Evolutionary conservation across 2,888 invertebrate species (phyloP).

Genomic region (Rhagophthalmus giganteus): DNA sequence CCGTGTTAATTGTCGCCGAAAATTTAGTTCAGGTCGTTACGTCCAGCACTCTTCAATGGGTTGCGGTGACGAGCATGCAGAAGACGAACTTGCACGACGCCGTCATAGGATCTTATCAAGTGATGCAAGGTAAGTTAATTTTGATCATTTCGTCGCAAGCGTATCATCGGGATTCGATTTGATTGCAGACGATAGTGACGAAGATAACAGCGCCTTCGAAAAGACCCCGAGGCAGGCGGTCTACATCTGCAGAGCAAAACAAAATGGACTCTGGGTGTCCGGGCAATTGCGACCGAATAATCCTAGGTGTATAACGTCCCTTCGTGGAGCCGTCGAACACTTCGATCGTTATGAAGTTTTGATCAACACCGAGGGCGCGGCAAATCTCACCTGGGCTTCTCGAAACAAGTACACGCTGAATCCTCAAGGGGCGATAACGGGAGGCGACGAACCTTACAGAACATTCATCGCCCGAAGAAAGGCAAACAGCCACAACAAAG

Average conservation of each 20-base stretch:
- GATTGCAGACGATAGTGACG: constrained; percentile 27
- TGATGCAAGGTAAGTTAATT: constrained; percentile 25
- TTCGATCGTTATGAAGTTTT: constrained; percentile 69
- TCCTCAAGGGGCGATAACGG: constrained; percentile 70
- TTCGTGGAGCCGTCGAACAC: constrained; percentile 61
- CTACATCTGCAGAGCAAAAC: constrained; percentile 74
- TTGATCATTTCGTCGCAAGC: not conserved
- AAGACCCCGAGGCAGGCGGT: constrained; percentile 53
- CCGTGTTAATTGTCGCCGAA: constrained; percentile 49
- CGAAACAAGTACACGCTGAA: constrained; percentile 71
- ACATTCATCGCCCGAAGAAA: constrained; percentile 49
- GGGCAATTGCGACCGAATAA: constrained; percentile 65
- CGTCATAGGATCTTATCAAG: constrained; percentile 64
- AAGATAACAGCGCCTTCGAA: constrained; percentile 50
- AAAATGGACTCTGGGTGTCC: constrained; percentile 73
- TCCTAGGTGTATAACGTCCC: constrained; percentile 67
- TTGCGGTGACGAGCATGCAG: constrained; percentile 57
- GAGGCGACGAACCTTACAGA: constrained; percentile 53
- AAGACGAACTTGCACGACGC: constrained; percentile 61
- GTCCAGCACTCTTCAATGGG: constrained; percentile 80
- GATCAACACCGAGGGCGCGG: constrained; percentile 76
- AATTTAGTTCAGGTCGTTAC: constrained; percentile 70
- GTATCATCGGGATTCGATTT: too few species aligned
- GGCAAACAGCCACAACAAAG: constrained; percentile 39
- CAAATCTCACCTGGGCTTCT: constrained; percentile 73